phyloP scores from a whole-genome alignment of 2,113 vertebrate genomes.

The Embiotoca jacksoni region DNA sequence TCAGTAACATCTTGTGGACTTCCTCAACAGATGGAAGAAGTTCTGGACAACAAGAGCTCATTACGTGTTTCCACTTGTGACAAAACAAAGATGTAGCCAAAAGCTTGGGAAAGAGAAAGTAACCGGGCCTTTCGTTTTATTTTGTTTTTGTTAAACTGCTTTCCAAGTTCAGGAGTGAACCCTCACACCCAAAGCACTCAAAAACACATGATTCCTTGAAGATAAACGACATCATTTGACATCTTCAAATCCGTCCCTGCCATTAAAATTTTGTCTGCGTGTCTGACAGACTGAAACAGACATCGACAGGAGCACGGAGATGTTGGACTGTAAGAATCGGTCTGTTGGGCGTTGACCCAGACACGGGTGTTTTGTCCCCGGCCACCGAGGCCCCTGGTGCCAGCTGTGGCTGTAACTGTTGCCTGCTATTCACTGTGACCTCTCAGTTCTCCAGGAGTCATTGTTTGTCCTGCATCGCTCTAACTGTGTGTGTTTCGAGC shows the following conservation, averaged over 20 bases:
- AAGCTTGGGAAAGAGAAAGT: not conserved
- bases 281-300: slow-evolving; percentile 25
- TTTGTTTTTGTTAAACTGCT: not conserved
- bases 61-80: not conserved
- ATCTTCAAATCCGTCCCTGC: not conserved
- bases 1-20: too few relatives aligned
- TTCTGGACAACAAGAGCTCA: not conserved
- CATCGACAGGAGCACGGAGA: slow-evolving; percentile 3
- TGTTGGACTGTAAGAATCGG: slow-evolving; percentile 7
- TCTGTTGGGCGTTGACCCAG: slow-evolving; percentile 16
- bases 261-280: not conserved
- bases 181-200: not conserved
- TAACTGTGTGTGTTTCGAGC: not conserved
- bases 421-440: slow-evolving; percentile 16
- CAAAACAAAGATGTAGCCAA: not conserved
- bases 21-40: not conserved
- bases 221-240: not conserved
- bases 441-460: slow-evolving; percentile 25
- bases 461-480: slow-evolving; percentile 6
- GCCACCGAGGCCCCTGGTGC: slow-evolving; percentile 31
- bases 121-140: not conserved
- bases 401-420: slow-evolving; percentile 57
- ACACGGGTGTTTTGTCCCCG: slow-evolving; percentile 38
- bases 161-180: not conserved
- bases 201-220: not conserved